Percentiles rank a stretch among this genome's conserved stretches.
phyloP scores from a whole-genome alignment of 2,113 vertebrate species.

The Telmatochromis sp. region DNA sequence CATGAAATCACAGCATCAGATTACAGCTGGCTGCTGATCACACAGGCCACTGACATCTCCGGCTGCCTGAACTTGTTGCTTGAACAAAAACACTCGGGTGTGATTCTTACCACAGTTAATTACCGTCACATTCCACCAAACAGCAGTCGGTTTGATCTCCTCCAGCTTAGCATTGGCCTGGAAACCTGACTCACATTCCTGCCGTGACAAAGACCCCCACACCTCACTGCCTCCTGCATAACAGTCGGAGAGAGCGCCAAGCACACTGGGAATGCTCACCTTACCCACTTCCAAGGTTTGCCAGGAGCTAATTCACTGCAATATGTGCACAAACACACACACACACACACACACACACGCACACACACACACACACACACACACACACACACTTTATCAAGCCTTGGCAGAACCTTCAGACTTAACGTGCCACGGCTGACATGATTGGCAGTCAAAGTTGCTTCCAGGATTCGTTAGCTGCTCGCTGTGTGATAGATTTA shows the following conservation, averaged over 20 bases:
- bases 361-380: too few species aligned
- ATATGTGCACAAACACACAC: background rate
- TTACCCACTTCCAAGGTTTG: background rate
- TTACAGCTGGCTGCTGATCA: constrained; percentile 28
- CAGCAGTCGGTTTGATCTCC: constrained; percentile 22
- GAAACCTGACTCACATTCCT: constrained; percentile 35
- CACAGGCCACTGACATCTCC: background rate
- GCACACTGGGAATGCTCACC: background rate
- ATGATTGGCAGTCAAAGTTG: constrained; percentile 6
- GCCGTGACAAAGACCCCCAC: background rate
- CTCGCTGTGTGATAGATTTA: constrained; percentile 15
- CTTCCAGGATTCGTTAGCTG: constrained; percentile 14
- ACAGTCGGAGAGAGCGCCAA: constrained; percentile 24
- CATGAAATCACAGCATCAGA: background rate
- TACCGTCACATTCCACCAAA: constrained; percentile 33
- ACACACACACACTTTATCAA: background rate
- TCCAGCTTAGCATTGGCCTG: constrained; percentile 11
- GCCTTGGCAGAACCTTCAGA: constrained; percentile 5
- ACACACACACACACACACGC: too few species aligned
- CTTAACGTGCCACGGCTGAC: background rate
- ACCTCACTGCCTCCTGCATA: background rate
- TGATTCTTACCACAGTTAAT: background rate
- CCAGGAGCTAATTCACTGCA: background rate
- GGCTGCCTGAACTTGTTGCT: constrained; percentile 29
- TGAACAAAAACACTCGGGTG: background rate